Conservation (phyloP, 2,113 vertebrate genomes). For the Bambusicola thoracicus region DNA sequence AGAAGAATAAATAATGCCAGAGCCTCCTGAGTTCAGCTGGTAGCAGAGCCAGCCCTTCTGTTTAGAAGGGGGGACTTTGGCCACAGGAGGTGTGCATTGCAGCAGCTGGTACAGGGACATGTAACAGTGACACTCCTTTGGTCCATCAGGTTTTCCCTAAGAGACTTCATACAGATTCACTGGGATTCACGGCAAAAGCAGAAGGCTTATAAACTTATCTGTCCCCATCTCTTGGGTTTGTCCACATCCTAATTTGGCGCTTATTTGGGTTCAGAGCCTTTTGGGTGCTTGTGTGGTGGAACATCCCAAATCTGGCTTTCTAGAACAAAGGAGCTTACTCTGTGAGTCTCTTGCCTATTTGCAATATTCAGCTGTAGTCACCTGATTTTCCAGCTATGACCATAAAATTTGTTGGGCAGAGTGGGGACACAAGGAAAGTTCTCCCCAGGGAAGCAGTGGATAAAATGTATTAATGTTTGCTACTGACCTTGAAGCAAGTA, state of each 20-base stretch:
- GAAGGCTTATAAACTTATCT: neutral
- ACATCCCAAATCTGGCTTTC: neutral
- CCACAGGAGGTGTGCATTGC: accelerated
- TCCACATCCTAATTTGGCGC: accelerated
- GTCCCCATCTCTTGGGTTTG: neutral
- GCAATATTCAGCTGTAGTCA: neutral
- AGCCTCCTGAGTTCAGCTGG: neutral
- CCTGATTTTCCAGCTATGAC: neutral
- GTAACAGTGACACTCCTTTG: neutral
- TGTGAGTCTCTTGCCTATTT: neutral
- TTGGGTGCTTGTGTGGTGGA: neutral
- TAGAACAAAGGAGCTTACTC: neutral
- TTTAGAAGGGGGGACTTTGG: neutral
- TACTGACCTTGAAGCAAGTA: neutral
- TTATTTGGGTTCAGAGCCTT: neutral
- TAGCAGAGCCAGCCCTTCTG: neutral
- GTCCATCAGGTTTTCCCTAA: neutral
- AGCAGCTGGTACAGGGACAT: accelerated
- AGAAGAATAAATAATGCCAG: slow-evolving; percentile 31
- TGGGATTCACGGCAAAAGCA: neutral
- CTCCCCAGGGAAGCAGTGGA: neutral
- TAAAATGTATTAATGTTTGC: neutral
- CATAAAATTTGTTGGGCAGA: neutral
- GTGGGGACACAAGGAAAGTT: neutral
- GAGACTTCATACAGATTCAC: neutral